Evolutionary conservation across 2,888 invertebrate species (phyloP), one percentile per base, ranked within the genome.

Genomic region (Drosophila borealis): DNA sequence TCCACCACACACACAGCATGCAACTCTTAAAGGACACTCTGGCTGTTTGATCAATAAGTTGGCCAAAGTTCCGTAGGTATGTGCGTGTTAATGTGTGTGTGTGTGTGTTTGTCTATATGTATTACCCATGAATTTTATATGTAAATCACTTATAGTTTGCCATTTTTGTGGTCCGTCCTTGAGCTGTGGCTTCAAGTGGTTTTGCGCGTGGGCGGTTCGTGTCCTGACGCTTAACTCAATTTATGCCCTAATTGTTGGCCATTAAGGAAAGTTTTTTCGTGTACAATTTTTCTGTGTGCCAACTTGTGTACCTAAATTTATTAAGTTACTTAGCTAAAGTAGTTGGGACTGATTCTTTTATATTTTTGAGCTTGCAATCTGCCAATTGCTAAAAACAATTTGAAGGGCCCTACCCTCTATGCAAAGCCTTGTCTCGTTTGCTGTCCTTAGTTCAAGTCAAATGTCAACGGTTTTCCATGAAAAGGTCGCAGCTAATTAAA

Each of bases 201-300:
- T 57, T 45, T n/a, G 46, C 41, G 60, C 64, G 60, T 56, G 72
- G 59, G 39, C 41, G 57, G 19, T 41, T 37, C 65, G 9, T 33
- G 13, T 54, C 44, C 62, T 48, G 60, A 57, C 59, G 45, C 54
- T 44, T 80, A 86, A 83, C 87, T 86, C 67, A 87, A 88, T 83
- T 83, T 80, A 41, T 41, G 51, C 25, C 56, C 63, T 81, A 87
- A 88, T 81, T 88, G 64, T 61, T 63, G 46, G 80, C 51, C 76
- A 76, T 87, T 79, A 83, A 51, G 56, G 63, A 67, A 72, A 60
- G 6, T 42, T 25, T 42, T 25, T 41, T 37, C n/a, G 25, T 34
- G 13, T 17, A 11, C 39, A 33, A 33, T 56, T 25, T 64, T 29
- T 29, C 8, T 29, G 45, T 71, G 34, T 44, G 59, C 39, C 60